Evolutionary conservation across 2,113 vertebrate genomes (phyloP).

Genomic region (Lota lota): DNA sequence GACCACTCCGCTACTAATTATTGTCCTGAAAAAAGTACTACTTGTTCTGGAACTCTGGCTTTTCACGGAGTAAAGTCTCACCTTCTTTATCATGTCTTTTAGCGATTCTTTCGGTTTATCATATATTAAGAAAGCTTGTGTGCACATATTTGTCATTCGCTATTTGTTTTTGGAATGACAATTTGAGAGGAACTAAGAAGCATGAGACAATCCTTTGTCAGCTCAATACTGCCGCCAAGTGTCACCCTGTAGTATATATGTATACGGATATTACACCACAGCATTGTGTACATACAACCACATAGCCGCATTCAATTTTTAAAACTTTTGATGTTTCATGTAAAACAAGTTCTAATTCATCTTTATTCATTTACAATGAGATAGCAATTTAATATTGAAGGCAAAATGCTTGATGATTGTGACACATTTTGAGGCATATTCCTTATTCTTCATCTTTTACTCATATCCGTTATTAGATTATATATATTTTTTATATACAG

Average conservation of each 20-base stretch:
- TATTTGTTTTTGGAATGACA: slow-evolving; percentile 1
- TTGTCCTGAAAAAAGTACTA: no score
- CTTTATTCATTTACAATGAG: slow-evolving; percentile 13
- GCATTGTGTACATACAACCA: no score
- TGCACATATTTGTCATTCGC: slow-evolving; percentile 1
- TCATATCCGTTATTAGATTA: slow-evolving; percentile 22
- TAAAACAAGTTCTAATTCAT: slow-evolving; percentile 11
- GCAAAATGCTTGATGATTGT: slow-evolving; percentile 21
- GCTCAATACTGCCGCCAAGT: slow-evolving; percentile 44
- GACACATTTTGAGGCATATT: background rate
- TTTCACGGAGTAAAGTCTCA: no score
- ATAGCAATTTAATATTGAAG: slow-evolving; percentile 16
- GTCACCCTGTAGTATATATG: slow-evolving; percentile 6
- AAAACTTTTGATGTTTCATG: background rate
- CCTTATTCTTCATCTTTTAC: background rate
- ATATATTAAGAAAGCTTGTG: background rate
- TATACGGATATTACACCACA: background rate
- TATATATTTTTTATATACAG: slow-evolving; percentile 22
- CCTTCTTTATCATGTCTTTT: slow-evolving; percentile 31
- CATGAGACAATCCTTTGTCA: slow-evolving; percentile 2
- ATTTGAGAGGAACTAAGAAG: background rate
- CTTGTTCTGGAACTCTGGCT: no score
- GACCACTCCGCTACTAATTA: no score
- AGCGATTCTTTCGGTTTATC: background rate
- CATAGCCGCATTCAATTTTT: background rate